Evolutionary conservation across 2,888 invertebrate species (phyloP).

Genomic region (Gymnosoma rotundatum): DNA sequence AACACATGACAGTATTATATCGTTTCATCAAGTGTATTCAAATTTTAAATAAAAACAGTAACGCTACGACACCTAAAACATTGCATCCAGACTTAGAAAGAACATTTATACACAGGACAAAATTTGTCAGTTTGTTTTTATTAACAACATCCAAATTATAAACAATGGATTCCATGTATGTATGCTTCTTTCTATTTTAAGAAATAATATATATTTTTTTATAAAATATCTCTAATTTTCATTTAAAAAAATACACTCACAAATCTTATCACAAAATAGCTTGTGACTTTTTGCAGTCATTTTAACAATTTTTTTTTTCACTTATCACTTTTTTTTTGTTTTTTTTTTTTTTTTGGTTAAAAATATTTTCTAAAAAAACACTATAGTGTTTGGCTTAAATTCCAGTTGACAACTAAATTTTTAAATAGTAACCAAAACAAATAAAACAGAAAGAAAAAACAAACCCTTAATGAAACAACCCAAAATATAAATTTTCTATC

Average conservation of each 20-base stretch:
- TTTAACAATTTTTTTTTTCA: background rate
- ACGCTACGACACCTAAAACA: no score
- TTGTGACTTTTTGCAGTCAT: conserved; percentile 66
- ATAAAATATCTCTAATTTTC: background rate
- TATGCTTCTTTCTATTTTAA: no score
- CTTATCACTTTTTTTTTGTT: background rate
- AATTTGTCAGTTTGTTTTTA: no score
- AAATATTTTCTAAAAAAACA: conserved; percentile 5
- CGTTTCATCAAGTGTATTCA: no score
- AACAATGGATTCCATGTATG: no score
- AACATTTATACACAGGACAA: no score
- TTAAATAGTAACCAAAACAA: conserved; percentile 66
- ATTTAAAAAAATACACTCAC: conserved; percentile 64
- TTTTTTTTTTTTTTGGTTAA: background rate
- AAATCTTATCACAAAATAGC: conserved; percentile 70
- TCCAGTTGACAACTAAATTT: conserved; percentile 62
- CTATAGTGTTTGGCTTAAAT: conserved; percentile 54
- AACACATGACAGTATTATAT: no score
- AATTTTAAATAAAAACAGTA: no score
- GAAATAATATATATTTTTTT: background rate
- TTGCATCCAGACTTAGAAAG: no score
- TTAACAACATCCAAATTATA: no score
- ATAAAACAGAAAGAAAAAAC: conserved; percentile 50
- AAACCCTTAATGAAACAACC: conserved; percentile 24
- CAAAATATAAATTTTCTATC: background rate